Conservation (phyloP, 1,140 invertebrate species). For the Sarcophaga peregrina region DNA sequence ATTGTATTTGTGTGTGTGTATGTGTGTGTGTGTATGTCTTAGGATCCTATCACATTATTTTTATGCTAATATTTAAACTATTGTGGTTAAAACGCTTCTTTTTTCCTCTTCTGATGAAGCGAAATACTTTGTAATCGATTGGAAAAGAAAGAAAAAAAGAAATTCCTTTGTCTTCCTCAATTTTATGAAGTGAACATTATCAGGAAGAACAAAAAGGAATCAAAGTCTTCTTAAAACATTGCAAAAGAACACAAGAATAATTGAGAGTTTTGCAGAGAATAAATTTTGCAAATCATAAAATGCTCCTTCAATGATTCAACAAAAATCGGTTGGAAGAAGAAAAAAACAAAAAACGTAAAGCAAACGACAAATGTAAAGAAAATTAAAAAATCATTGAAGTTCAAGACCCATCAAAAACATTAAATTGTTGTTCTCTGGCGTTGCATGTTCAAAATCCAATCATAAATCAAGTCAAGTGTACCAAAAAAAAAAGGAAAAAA, state of each 20-base stretch:
- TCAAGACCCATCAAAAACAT: background rate
- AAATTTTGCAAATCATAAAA: constrained; percentile 3
- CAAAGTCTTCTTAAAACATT: background rate
- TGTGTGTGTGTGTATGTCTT: background rate
- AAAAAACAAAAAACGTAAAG: too few species aligned
- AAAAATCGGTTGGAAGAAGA: too few species aligned
- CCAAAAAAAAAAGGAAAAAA: too few species aligned
- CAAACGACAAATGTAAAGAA: background rate
- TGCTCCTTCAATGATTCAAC: background rate
- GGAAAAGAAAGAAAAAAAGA: background rate
- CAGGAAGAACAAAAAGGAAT: background rate
- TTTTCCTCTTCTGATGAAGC: constrained; percentile 5
- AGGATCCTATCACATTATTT: constrained; percentile 20
- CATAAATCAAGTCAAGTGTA: too few species aligned
- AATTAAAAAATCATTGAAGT: background rate
- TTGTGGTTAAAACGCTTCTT: constrained; percentile 12
- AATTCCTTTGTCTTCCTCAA: background rate
- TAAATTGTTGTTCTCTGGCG: too few species aligned
- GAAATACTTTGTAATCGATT: constrained; percentile 35
- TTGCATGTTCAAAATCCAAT: too few species aligned
- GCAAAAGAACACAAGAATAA: background rate
- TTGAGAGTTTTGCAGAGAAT: background rate
- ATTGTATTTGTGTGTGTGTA: too few species aligned
- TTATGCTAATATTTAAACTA: constrained; percentile 42
- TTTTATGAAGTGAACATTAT: constrained; percentile 17